Evolutionary conservation across 2,797 vertebrate genomes (phyloP).

Genomic region (Cyprinodon diabolis): DNA sequence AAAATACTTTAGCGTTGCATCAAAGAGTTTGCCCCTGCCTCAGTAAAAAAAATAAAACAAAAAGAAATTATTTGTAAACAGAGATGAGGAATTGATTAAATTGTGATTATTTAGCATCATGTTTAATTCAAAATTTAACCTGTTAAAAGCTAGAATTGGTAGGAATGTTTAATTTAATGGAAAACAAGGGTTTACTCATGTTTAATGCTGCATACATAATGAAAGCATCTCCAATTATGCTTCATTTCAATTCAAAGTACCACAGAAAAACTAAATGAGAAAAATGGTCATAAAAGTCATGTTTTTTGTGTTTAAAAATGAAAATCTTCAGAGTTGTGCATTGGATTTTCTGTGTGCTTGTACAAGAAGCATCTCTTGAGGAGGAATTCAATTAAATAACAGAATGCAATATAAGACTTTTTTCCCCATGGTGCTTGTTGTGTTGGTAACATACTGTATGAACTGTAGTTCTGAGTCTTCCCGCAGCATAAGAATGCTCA

Average conservation of each 20-base stretch:
- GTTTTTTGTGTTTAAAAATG: slow-evolving; percentile 32
- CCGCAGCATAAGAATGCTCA: slow-evolving; percentile 36
- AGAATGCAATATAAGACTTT: slow-evolving; percentile 42
- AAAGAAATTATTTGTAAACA: background rate
- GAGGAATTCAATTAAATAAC: slow-evolving; percentile 40
- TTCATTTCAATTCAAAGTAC: slow-evolving; percentile 22
- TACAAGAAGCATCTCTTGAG: slow-evolving; percentile 17
- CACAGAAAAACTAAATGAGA: slow-evolving; percentile 46
- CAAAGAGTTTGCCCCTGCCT: no score
- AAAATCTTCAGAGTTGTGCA: slow-evolving; percentile 17
- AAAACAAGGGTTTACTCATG: slow-evolving; percentile 16
- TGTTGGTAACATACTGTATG: slow-evolving; percentile 10
- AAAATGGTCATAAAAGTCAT: slow-evolving; percentile 24
- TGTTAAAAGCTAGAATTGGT: background rate
- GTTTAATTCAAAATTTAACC: slow-evolving; percentile 5
- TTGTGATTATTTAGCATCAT: slow-evolving; percentile 4
- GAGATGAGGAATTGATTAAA: slow-evolving; percentile 15
- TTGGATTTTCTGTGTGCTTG: slow-evolving; percentile 30
- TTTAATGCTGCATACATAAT: slow-evolving; percentile 14
- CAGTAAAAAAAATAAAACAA: no score
- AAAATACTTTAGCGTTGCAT: slow-evolving; percentile 11
- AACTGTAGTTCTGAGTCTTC: slow-evolving; percentile 22
- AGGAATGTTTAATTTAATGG: background rate
- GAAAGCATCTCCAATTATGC: slow-evolving; percentile 5
- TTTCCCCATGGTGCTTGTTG: slow-evolving; percentile 11